These are phyloP conservation scores for Sweltsa coloradensis DNA, from an alignment of 1,140 invertebrate species.

Conservation along the genomic window DNA sequence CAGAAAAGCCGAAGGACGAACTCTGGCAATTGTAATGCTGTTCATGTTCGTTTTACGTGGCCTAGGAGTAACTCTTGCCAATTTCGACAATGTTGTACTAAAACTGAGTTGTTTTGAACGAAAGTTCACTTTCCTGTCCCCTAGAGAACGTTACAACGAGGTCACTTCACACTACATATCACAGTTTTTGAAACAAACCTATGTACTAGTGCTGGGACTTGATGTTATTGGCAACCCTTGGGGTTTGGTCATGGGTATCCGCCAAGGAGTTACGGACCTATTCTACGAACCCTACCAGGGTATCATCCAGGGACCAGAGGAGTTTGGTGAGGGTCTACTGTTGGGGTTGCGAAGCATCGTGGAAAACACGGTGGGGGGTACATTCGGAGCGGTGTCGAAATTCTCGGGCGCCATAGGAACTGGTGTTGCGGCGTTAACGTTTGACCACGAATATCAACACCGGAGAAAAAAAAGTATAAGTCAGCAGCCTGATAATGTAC, in stretches of 20 bases:
- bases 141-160: conserved; percentile 71
- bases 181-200: conserved; percentile 87
- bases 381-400: conserved; percentile 89
- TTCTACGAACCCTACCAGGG: conserved; percentile 98
- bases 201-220: conserved; percentile 94
- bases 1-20: too few species aligned
- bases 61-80: conserved; percentile 90
- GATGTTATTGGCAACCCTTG: conserved; percentile 99
- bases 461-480: conserved; percentile 81
- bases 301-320: conserved; percentile 93
- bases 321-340: conserved; percentile 91
- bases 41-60: too few species aligned
- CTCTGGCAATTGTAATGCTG: too few species aligned
- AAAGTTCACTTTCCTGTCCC: conserved; percentile 76
- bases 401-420: conserved; percentile 98
- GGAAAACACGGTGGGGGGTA: conserved; percentile 92
- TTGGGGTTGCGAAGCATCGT: conserved; percentile 84
- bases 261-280: conserved; percentile 90
- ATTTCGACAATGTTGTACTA: conserved; percentile 96
- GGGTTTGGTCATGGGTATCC: conserved; percentile 84
- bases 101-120: conserved; percentile 93
- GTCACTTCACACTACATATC: conserved; percentile 80
- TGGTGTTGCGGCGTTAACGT: conserved; percentile 86
- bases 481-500: conserved; percentile 74
- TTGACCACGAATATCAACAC: conserved; percentile 94